A percentile compares a stretch with the other conserved stretches of the same genome.
These are phyloP conservation scores for Danaus chrysippus DNA, from an alignment of 2,888 invertebrate species.

Conservation along the genomic window DNA sequence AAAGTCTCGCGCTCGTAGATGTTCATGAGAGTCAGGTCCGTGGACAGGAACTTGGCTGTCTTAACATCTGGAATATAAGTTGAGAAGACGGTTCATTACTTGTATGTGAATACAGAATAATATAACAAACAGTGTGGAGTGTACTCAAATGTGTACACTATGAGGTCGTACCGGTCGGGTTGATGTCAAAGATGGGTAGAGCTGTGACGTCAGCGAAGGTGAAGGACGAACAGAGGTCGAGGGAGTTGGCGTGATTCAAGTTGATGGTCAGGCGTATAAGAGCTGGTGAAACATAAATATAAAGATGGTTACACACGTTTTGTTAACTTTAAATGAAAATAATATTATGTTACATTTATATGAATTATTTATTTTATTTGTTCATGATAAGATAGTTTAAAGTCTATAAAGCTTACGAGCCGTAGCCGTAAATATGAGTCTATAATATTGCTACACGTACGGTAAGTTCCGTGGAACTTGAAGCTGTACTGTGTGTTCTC, in stretches of 20 bases:
- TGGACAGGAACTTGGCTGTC: conserved; percentile 48
- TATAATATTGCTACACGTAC: conserved; percentile 25
- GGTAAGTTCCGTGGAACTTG: conserved; percentile 47
- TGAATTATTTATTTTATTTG: too few species aligned
- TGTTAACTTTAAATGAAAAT: too few species aligned
- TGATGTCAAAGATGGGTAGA: conserved; percentile 46
- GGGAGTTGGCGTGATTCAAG: conserved; percentile 33
- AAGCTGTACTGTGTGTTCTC: conserved; percentile 49
- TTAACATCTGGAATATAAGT: conserved; percentile 43
- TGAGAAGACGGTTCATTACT: not conserved
- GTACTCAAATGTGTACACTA: too few species aligned
- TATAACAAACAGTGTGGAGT: not conserved
- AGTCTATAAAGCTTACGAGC: too few species aligned
- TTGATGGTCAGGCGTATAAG: conserved; percentile 49
- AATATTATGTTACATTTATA: too few species aligned
- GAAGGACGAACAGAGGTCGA: conserved; percentile 48
- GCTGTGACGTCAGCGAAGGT: conserved; percentile 52
- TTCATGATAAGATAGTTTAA: too few species aligned
- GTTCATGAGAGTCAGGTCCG: conserved; percentile 45
- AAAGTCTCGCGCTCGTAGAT: conserved; percentile 55
- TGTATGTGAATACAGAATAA: not conserved
- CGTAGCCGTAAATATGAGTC: too few species aligned
- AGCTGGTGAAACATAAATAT: conserved; percentile 40
- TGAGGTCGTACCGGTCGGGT: conserved; percentile 46
- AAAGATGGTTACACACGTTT: not conserved